These are phyloP conservation scores for Leucania comma DNA, from an alignment of 2,888 invertebrate genomes.

Conservation along the genomic window DNA sequence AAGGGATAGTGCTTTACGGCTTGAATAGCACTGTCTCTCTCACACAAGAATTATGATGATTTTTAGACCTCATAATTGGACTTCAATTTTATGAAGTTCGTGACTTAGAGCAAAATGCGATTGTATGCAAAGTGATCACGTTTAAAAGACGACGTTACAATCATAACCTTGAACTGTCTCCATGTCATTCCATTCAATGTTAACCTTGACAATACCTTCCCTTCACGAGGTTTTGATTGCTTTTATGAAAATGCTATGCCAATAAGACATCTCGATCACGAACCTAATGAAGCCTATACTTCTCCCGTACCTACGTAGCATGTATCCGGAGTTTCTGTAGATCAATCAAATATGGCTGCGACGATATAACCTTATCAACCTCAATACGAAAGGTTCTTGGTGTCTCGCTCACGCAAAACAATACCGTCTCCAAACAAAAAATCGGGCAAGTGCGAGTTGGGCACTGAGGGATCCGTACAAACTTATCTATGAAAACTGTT, in stretches of 20 bases:
- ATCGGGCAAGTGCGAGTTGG: too few relatives aligned
- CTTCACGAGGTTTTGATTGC: slow-evolving; percentile 10
- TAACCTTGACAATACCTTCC: slow-evolving; percentile 7
- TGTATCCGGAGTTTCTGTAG: slow-evolving; percentile 5
- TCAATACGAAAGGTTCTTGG: background rate
- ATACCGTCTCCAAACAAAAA: slow-evolving; percentile 1
- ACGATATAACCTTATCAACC: slow-evolving; percentile 22
- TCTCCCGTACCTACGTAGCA: slow-evolving; percentile 1
- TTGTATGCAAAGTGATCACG: background rate
- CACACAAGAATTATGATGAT: too few relatives aligned
- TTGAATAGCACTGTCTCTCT: too few relatives aligned
- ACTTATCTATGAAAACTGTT: too few relatives aligned
- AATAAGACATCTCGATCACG: slow-evolving; percentile 5
- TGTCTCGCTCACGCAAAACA: background rate
- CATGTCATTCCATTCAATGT: slow-evolving; percentile 15
- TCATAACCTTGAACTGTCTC: slow-evolving; percentile 2
- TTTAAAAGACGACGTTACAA: slow-evolving; percentile 3
- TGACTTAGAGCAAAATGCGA: slow-evolving; percentile 6
- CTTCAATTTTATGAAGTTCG: slow-evolving; percentile 10
- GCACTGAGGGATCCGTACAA: too few relatives aligned
- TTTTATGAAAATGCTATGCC: slow-evolving; percentile 26
- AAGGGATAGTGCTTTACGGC: too few relatives aligned
- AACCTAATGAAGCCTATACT: slow-evolving; percentile 29
- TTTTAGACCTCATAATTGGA: too few relatives aligned
- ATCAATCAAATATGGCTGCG: slow-evolving; percentile 18